phyloP scores from a whole-genome alignment of 2,113 vertebrate species.

The Etheostoma cragini region DNA sequence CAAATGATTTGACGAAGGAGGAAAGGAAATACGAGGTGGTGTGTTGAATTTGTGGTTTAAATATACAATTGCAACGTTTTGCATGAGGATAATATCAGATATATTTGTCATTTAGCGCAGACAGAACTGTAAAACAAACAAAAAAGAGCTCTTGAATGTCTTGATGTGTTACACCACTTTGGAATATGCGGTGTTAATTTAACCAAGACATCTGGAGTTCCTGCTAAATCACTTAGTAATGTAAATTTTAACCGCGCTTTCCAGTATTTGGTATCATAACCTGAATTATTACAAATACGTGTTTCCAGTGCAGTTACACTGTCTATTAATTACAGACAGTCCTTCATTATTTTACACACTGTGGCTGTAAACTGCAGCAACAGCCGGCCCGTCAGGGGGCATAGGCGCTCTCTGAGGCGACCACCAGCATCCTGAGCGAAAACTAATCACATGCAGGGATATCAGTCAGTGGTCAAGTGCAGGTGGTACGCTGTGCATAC shows the following conservation, averaged over 20 bases:
- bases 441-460: not conserved
- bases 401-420: not conserved
- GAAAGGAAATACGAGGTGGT: slow-evolving; percentile 49
- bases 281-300: slow-evolving; percentile 9
- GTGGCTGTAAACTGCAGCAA: slow-evolving; percentile 5
- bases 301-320: not conserved
- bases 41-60: slow-evolving; percentile 33
- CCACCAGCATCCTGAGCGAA: slow-evolving; percentile 12
- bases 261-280: not conserved
- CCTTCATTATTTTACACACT: not conserved
- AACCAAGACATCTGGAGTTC: slow-evolving; percentile 15
- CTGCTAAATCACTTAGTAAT: not conserved
- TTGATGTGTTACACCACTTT: not conserved
- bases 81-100: not conserved
- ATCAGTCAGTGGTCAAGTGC: slow-evolving; percentile 11
- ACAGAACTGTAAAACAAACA: not conserved
- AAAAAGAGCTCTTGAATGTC: not conserved
- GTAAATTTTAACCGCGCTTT: not conserved
- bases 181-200: not conserved
- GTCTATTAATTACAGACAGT: slow-evolving; percentile 14
- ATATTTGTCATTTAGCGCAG: slow-evolving; percentile 15
- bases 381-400: not conserved
- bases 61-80: slow-evolving; percentile 8
- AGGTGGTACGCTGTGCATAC: slow-evolving; percentile 14
- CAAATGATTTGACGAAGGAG: slow-evolving; percentile 50